Base-by-base conservation (phyloP, 64 coral and sea anemone genomes). In the Montipora sp. region DNA sequence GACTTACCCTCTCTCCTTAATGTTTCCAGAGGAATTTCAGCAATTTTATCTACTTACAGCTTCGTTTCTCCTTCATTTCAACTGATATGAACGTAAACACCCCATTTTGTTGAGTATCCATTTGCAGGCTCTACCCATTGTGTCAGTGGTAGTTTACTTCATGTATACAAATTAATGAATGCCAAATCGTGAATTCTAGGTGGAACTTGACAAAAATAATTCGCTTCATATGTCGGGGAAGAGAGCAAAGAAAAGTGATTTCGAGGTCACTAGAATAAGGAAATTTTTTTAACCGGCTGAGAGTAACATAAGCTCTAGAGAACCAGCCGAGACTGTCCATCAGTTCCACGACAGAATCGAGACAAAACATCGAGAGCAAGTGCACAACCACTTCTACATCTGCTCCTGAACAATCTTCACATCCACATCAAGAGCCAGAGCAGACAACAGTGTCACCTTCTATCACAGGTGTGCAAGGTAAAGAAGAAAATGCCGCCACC, bases 391-490 rank as follows among this genome's bases (percentile, higher is more conserved):
- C 75, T 89, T 89, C 73, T 89, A 78, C 74, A 89, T 51, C 74
- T 78, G 87, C 63, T 89, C 74, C 60, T 75, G 43, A 87, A 58
- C 79, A 87, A 65, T 87, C 84, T 87, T 87, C 84, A 73, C 65
- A 46, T 74, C 72, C 84, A 1, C 63, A 75, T 23, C 78, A 75
- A 78, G 87, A 75, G 43, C 63, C 87, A 89, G 74, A 78, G 87
- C 51, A 89, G 73, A 89, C 87, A n/a, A 89, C 57, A 89, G 75
- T 63, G 87, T 78, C 87, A 89, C 50, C 74, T 89, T 78, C 87
- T 51, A 89, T 89, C 87, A 65, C 87, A 89, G 87, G 78, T 89
- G 87, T 78, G 50, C 21, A 89, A 89, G 87, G 87, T 89, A 78
- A 89, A 89, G 51, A 75, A 78, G 87, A 89, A 89, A 89, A 78